phyloP scores from a whole-genome alignment of 2,113 vertebrate genomes.

The Limanda limanda region DNA sequence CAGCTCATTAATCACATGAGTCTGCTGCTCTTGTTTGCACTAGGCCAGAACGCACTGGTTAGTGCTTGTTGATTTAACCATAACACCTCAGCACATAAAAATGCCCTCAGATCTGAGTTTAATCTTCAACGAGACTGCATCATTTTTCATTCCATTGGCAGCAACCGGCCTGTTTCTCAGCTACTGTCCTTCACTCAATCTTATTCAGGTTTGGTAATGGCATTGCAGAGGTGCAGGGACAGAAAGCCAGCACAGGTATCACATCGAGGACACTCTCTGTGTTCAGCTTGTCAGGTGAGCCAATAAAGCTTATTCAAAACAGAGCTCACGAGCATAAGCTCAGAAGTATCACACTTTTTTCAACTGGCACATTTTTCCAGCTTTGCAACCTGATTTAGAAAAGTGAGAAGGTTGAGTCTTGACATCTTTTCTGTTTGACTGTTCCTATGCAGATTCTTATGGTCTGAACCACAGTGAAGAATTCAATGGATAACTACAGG shows the following conservation, averaged over 20 bases:
- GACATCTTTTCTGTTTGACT: too few relatives aligned
- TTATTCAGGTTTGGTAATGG: neutral
- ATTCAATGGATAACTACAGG: neutral
- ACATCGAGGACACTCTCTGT: neutral
- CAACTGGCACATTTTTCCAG: neutral
- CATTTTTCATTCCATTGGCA: constrained; percentile 39
- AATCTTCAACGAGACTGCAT: constrained; percentile 57
- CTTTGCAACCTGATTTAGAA: neutral
- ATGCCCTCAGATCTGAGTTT: constrained; percentile 60
- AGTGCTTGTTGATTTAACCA: constrained; percentile 74
- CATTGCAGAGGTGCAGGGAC: neutral
- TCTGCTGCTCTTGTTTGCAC: constrained; percentile 71
- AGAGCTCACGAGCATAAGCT: neutral
- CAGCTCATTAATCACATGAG: constrained; percentile 80
- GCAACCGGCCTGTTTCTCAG: constrained; percentile 13
- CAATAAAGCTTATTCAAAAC: constrained; percentile 19
- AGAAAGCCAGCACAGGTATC: neutral
- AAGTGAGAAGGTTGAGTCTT: too few relatives aligned
- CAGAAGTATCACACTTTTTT: neutral
- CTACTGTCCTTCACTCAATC: neutral
- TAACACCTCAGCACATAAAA: constrained; percentile 68
- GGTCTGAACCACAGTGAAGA: neutral
- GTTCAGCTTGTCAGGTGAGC: neutral
- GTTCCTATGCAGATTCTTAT: neutral
- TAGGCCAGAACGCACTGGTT: constrained; percentile 63